Evolutionary conservation across 1,140 invertebrate genomes (phyloP).

Genomic region (Leptopilina clavipes): DNA sequence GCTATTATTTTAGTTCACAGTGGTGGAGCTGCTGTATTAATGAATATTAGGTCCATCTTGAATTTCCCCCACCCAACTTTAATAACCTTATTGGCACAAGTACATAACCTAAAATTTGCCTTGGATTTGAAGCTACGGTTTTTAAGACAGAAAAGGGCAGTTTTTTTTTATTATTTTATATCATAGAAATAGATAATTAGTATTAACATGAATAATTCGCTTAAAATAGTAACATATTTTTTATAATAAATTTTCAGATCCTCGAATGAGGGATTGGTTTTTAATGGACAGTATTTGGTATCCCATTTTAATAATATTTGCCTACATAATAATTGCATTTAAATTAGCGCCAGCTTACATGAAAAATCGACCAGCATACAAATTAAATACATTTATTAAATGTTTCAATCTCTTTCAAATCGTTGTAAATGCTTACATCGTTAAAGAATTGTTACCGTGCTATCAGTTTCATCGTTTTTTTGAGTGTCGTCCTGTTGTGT

Average conservation of each 20-base stretch:
- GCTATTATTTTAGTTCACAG: too few species aligned
- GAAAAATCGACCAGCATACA: constrained; percentile 77
- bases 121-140: too few species aligned
- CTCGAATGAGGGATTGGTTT: constrained; percentile 75
- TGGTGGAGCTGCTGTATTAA: too few species aligned
- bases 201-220: too few species aligned
- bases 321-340: constrained; percentile 74
- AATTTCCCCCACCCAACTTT: too few species aligned
- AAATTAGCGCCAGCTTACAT: constrained; percentile 77
- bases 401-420: constrained; percentile 80
- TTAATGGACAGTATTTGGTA: constrained; percentile 75
- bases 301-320: constrained; percentile 69
- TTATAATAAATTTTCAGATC: constrained; percentile 26
- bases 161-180: too few species aligned
- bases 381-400: constrained; percentile 76
- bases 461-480: background rate
- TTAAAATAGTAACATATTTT: too few species aligned
- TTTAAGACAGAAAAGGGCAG: too few species aligned
- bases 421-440: constrained; percentile 72
- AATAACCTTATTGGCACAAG: too few species aligned
- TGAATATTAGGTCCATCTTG: too few species aligned
- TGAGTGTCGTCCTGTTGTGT: background rate
- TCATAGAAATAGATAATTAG: too few species aligned
- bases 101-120: too few species aligned
- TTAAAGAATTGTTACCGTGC: constrained; percentile 62